These are phyloP conservation scores for Phylloscopus trochiloides DNA, from an alignment of 2,113 vertebrate genomes.

Conservation along the genomic window DNA sequence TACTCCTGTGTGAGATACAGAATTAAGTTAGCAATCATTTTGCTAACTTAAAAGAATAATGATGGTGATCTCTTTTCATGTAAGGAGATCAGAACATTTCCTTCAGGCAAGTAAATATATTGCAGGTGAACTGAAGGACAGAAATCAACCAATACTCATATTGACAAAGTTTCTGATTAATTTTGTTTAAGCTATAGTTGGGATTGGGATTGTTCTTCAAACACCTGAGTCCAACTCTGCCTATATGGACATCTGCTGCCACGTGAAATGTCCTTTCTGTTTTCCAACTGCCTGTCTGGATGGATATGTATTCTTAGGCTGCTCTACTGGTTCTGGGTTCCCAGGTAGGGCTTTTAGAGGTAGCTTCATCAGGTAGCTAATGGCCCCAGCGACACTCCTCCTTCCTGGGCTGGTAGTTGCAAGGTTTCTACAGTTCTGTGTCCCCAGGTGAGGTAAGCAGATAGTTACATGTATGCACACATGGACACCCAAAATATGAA, in stretches of 20 bases:
- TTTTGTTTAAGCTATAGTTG: background rate
- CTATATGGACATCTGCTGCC: background rate
- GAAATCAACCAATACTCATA: background rate
- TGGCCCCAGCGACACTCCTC: background rate
- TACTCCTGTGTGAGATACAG: background rate
- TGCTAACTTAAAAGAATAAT: background rate
- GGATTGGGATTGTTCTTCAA: background rate
- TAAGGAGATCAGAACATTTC: background rate
- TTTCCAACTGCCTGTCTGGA: background rate
- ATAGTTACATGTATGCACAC: background rate
- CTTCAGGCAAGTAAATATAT: background rate
- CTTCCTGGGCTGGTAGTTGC: background rate
- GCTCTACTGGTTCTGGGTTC: background rate
- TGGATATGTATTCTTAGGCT: background rate
- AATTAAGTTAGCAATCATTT: background rate
- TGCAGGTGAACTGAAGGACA: background rate
- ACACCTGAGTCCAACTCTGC: background rate
- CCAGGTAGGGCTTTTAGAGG: background rate
- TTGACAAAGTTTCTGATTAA: background rate
- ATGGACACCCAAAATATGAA: background rate
- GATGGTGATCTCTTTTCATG: background rate
- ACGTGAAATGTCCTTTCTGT: background rate
- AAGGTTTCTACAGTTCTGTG: background rate
- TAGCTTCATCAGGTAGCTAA: background rate
- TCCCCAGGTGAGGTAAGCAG: background rate